Evolutionary conservation across 2,888 invertebrate species (phyloP), one percentile per base, ranked within the genome.

Genomic region (Scaptomyza flava): DNA sequence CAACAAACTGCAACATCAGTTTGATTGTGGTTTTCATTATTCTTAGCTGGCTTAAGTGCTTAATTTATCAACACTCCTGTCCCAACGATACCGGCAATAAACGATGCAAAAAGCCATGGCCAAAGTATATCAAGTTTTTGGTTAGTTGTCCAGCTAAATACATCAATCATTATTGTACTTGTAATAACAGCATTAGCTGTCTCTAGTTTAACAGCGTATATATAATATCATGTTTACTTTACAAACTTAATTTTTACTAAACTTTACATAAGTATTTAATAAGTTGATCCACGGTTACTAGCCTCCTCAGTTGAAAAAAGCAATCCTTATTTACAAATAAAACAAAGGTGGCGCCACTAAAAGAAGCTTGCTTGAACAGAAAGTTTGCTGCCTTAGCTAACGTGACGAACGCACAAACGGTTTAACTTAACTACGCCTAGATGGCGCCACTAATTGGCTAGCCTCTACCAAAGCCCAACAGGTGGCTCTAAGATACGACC

Each of bases 21-120:
- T 73, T 69, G 69, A 69, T 74, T 68, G 70, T 60, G 56, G 56
- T 57, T 72, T 76, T 66, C 62, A 66, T 71, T 73, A 23, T 61
- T 71, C 77, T 77, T 71, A 62, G 66, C 57, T 9, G 56, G 36
- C 41, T 68, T 76, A 53, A 67, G 59, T 57, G 27, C 48, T 46
- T 27, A 71, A 66, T 66, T 66, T 31, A 71, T 76, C 52, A 59
- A 43, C 59, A 59, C 54, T 66, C 61, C 41, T 52, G 36, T 54
- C 42, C 41, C 52, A n/a, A 41, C 36, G 58, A 66, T 61, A 62
- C 38, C 23, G 30, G 3, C 14, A 12, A n/a, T 5, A n/a, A 36
- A 8, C 14, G 11, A 23, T 38, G 23, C 2, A 12, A n/a, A 7
- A 17, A 23, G n/a, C 5, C 30, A 27, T 5, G 7, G n/a, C 1